Conservation (phyloP, 2,797 vertebrate genomes). For the Scarus forsteni region DNA sequence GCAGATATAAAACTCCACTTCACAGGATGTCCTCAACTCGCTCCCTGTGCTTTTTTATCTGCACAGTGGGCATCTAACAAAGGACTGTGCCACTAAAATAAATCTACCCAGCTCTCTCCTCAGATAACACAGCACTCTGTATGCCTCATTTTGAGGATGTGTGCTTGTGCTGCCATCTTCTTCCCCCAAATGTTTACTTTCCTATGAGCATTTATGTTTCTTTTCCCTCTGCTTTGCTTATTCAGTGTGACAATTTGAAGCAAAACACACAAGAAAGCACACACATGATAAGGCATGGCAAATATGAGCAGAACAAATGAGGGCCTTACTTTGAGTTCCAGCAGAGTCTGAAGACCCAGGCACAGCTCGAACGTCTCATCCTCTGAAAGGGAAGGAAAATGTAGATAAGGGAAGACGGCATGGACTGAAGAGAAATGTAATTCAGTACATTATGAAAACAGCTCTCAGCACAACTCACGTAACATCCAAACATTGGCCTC, state of each 20-base stretch:
- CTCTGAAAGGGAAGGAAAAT: constrained; percentile 78
- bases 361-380: constrained; percentile 89
- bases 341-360: constrained; percentile 91
- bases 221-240: not conserved
- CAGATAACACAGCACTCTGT: not conserved
- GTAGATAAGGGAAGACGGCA: constrained; percentile 21
- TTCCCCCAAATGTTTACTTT: not conserved
- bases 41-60: constrained; percentile 34
- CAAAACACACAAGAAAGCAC: not conserved
- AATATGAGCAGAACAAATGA: constrained; percentile 44
- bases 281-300: not conserved
- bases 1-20: constrained; percentile 21
- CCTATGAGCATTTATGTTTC: not conserved
- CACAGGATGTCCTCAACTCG: constrained; percentile 18
- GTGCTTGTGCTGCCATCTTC: not conserved
- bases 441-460: not conserved
- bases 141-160: not conserved
- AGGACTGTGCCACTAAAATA: constrained; percentile 13
- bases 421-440: not conserved
- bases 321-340: constrained; percentile 91
- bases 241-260: not conserved
- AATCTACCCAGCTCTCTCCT: not conserved
- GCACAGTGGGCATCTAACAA: constrained; percentile 19
- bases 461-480: constrained; percentile 8
- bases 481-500: constrained; percentile 31